phyloP scores from a whole-genome alignment of 92 coral and sea anemone genomes.

The Porites lobata region DNA sequence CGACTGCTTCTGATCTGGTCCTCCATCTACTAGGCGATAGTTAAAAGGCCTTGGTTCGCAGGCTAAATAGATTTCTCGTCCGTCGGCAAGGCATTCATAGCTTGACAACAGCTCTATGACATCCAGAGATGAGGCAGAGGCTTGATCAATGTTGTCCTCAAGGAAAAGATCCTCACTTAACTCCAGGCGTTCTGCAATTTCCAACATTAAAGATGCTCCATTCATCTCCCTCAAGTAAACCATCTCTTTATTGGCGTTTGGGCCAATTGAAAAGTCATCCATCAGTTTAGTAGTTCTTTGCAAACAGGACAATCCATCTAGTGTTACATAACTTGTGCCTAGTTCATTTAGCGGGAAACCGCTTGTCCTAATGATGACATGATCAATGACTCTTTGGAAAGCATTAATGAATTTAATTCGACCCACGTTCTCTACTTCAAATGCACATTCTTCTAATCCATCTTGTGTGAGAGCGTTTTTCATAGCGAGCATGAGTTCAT shows the following conservation, averaged over 20 bases:
- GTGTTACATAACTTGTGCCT: background rate
- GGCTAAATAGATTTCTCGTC: constrained; percentile 15
- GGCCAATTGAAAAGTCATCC: constrained; percentile 2
- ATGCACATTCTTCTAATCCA: constrained; percentile 10
- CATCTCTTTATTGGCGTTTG: background rate
- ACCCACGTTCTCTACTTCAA: constrained; percentile 25
- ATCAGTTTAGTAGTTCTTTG: background rate
- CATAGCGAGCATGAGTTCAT: constrained; percentile 17
- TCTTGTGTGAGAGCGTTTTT: constrained; percentile 5
- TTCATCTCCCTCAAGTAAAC: constrained; percentile 52
- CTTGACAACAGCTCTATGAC: background rate
- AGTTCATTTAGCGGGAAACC: constrained; percentile 27
- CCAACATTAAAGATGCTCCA: constrained; percentile 58
- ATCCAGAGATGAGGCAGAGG: constrained; percentile 14
- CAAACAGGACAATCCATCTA: constrained; percentile 13
- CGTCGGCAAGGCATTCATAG: constrained; percentile 2
- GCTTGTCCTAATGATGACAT: constrained; percentile 27
- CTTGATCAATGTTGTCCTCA: background rate
- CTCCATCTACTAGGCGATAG: constrained; percentile 69
- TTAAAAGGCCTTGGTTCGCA: constrained; percentile 61
- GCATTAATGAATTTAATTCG: constrained; percentile 10
- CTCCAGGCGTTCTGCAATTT: constrained; percentile 44
- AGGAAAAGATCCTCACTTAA: constrained; percentile 16
- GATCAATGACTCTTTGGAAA: constrained; percentile 29
- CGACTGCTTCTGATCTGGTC: constrained; percentile 73